Percentiles rank a stretch among this genome's conserved stretches.
These are phyloP conservation scores for Graptemys geographica DNA, from an alignment of 2,797 vertebrate genomes.

Conservation along the genomic window DNA sequence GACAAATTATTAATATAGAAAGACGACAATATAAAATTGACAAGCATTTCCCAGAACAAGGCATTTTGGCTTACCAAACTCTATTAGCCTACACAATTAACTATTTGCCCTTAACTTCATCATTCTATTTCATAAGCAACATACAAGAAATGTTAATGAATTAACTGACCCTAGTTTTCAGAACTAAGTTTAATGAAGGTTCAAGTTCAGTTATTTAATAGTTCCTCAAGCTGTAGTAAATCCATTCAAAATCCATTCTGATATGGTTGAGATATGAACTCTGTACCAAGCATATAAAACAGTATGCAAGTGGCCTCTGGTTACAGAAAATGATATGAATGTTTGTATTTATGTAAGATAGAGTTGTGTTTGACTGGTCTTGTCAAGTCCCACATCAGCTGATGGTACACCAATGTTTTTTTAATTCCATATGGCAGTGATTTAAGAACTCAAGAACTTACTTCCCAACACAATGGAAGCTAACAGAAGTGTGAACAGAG, in stretches of 20 bases:
- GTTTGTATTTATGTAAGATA: neutral
- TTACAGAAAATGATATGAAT: neutral
- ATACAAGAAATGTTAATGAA: no score
- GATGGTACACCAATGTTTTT: neutral
- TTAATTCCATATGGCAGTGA: neutral
- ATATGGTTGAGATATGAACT: neutral
- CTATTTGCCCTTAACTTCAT: no score
- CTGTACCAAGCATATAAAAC: neutral
- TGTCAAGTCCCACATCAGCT: neutral
- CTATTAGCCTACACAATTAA: no score
- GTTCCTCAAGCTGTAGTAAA: neutral
- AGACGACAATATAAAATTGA: no score
- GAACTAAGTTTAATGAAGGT: neutral
- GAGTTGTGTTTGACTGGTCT: neutral
- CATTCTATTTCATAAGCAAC: no score
- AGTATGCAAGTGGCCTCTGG: neutral
- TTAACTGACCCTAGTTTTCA: no score
- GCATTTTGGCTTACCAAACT: no score
- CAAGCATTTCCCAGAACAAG: no score
- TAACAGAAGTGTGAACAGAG: neutral
- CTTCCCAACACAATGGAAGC: neutral
- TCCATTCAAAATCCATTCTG: neutral
- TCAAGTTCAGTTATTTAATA: neutral
- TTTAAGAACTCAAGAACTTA: neutral
- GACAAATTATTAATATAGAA: no score